These are phyloP conservation scores for Limnephilus rhombicus DNA, from an alignment of 2,888 invertebrate genomes.

Conservation along the genomic window DNA sequence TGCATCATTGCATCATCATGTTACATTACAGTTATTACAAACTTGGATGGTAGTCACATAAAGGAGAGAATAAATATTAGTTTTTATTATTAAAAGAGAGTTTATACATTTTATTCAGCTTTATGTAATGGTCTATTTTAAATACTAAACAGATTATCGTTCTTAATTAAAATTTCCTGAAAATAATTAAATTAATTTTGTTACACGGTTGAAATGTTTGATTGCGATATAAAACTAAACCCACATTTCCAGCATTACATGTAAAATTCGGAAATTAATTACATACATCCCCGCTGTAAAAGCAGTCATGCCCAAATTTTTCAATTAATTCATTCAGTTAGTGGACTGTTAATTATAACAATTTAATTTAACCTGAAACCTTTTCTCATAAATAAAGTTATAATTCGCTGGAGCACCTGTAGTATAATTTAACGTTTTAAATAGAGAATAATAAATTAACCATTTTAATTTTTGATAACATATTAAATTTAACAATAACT, in stretches of 20 bases:
- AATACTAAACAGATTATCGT: neutral
- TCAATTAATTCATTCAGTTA: neutral
- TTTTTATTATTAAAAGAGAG: too few relatives aligned
- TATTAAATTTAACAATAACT: too few relatives aligned
- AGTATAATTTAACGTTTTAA: too few relatives aligned
- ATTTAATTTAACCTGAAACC: neutral
- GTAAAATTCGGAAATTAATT: neutral
- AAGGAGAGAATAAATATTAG: too few relatives aligned
- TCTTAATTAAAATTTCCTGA: neutral
- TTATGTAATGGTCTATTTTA: too few relatives aligned
- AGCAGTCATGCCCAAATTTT: conserved; percentile 23
- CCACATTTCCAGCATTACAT: neutral
- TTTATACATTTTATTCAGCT: too few relatives aligned
- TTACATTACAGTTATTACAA: too few relatives aligned
- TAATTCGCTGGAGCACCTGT: neutral
- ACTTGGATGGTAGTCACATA: too few relatives aligned
- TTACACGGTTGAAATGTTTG: neutral
- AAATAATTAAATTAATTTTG: neutral
- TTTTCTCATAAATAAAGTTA: neutral
- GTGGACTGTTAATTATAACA: neutral
- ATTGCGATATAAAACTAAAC: neutral
- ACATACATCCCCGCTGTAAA: neutral
- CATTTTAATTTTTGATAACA: too few relatives aligned
- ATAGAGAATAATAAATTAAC: too few relatives aligned
- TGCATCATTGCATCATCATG: too few relatives aligned